These are phyloP conservation scores for Lacerta viridis DNA, from an alignment of 2,797 vertebrate species.

Conservation along the genomic window DNA sequence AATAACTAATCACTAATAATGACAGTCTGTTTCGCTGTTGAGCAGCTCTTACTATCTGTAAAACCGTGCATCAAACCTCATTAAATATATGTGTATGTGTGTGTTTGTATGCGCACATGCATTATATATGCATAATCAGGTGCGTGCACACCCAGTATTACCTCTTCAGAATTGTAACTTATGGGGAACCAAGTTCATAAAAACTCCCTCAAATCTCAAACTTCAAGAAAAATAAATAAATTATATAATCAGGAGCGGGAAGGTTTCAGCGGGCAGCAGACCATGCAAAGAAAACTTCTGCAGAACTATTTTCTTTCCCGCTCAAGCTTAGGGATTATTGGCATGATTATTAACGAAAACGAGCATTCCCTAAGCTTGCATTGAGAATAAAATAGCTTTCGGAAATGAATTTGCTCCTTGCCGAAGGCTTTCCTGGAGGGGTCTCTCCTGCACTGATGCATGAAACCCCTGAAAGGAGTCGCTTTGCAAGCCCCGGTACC, in stretches of 20 bases:
- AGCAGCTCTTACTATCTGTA: not conserved
- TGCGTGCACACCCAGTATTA: not conserved
- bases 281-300: not conserved
- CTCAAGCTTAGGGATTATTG: not conserved
- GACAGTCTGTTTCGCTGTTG: too few relatives aligned
- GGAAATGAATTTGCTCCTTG: not conserved
- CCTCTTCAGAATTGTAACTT: not conserved
- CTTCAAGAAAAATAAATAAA: too few relatives aligned
- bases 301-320: not conserved
- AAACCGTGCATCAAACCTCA: not conserved
- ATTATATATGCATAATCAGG: not conserved
- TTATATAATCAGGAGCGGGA: not conserved
- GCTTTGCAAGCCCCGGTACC: slow-evolving; percentile 13
- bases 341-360: fast-evolving
- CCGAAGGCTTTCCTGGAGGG: not conserved
- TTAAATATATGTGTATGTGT: not conserved
- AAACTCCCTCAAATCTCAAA: not conserved
- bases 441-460: too few relatives aligned
- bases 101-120: too few relatives aligned
- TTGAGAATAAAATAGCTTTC: not conserved
- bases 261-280: too few relatives aligned
- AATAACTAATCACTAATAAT: too few relatives aligned
- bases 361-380: not conserved
- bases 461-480: too few relatives aligned
- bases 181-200: too few relatives aligned